Conservation (phyloP, 2,113 vertebrate species). For the Barbus barbus region DNA sequence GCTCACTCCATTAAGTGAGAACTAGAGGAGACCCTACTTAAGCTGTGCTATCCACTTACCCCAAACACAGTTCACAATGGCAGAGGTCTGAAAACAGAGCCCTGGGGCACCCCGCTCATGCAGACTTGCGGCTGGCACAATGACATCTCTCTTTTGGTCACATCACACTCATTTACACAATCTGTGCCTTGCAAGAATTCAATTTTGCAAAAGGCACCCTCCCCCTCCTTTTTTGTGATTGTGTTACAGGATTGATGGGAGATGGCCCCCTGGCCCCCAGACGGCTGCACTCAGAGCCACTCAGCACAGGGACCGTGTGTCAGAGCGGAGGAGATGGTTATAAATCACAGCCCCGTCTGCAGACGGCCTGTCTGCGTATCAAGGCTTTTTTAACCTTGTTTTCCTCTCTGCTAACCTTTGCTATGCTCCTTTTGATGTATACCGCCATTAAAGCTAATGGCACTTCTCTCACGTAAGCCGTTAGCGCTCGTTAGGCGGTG, state of each 20-base stretch:
- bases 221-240: conserved; percentile 59
- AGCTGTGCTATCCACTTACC: conserved; percentile 79
- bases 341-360: conserved; percentile 71
- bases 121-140: conserved; percentile 34
- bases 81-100: conserved; percentile 47
- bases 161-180: conserved; percentile 53
- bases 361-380: conserved; percentile 76
- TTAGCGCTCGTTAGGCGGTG: conserved; percentile 82
- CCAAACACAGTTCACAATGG: conserved; percentile 57
- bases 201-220: conserved; percentile 48
- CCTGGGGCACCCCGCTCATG: conserved; percentile 34
- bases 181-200: conserved; percentile 63
- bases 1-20: conserved; percentile 87
- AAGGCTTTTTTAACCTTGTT: conserved; percentile 62
- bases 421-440: conserved; percentile 68
- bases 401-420: conserved; percentile 74
- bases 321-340: conserved; percentile 75
- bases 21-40: conserved; percentile 83
- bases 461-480: conserved; percentile 83
- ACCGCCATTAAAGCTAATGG: conserved; percentile 83
- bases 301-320: conserved; percentile 73
- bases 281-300: conserved; percentile 74
- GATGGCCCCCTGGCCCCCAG: conserved; percentile 62
- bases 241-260: conserved; percentile 57
- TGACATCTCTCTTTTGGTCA: conserved; percentile 40